Percentiles rank a stretch among this genome's conserved stretches.
Conservation (phyloP, 2,113 vertebrate genomes). For the Falco punctatus region DNA sequence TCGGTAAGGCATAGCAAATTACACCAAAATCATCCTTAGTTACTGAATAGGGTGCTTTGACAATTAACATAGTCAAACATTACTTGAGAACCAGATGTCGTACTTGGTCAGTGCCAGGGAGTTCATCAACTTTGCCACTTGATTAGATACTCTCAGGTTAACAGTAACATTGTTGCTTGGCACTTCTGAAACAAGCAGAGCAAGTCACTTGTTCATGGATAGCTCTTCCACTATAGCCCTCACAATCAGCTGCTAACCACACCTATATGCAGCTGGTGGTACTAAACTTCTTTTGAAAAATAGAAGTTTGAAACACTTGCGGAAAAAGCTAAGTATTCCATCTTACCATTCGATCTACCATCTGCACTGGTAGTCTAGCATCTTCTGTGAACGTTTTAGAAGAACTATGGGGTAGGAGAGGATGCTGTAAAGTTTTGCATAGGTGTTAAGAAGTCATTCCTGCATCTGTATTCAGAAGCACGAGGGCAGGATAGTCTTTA, state of each 20-base stretch:
- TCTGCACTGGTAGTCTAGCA: neutral
- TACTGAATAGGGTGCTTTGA: neutral
- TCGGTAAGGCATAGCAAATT: constrained; percentile 73
- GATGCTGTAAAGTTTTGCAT: neutral
- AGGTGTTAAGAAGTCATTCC: neutral
- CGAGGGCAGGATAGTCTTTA: neutral
- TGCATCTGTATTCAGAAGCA: neutral
- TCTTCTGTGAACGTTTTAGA: neutral
- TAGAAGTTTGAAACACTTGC: neutral
- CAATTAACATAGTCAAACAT: neutral
- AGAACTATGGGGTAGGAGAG: neutral
- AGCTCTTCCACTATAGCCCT: neutral
- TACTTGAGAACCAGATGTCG: neutral
- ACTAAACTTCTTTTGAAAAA: neutral
- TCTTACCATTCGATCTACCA: no score
- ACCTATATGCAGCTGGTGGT: neutral
- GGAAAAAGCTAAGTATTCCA: neutral
- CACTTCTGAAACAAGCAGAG: neutral
- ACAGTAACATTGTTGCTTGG: neutral
- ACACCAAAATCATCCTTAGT: neutral
- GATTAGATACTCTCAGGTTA: neutral
- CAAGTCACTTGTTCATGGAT: neutral
- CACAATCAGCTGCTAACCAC: neutral
- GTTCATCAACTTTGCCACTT: neutral
- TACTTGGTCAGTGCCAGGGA: neutral